phyloP scores from a whole-genome alignment of 1,140 invertebrate species.

The Pomacea maculata region DNA sequence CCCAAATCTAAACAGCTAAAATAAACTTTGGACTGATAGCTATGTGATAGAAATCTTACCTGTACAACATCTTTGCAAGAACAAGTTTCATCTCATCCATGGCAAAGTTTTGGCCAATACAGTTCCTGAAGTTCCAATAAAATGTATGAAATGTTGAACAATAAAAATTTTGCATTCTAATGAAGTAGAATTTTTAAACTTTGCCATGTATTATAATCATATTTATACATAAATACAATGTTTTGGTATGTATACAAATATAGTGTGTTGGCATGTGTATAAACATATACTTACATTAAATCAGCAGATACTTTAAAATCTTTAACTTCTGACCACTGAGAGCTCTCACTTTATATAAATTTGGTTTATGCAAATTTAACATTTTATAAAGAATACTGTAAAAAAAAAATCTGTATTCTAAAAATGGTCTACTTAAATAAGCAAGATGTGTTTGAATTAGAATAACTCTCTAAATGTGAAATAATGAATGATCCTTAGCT shows the following conservation, averaged over 20 bases:
- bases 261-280: neutral
- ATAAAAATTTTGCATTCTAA: neutral
- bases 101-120: constrained; percentile 56
- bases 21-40: no score
- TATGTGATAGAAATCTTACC: constrained; percentile 28
- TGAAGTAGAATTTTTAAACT: neutral
- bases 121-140: constrained; percentile 38
- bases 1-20: no score
- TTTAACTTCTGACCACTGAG: no score
- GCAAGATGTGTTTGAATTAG: no score
- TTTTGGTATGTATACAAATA: neutral
- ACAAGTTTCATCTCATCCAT: constrained; percentile 52
- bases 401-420: no score
- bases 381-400: no score
- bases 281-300: neutral
- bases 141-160: neutral
- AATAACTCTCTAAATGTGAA: no score
- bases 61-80: constrained; percentile 43
- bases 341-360: no score
- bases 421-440: no score
- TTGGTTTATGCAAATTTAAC: no score
- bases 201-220: neutral
- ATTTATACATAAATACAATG: neutral
- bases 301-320: no score
- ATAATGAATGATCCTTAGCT: no score